Percentiles rank a stretch among this genome's conserved stretches.
Evolutionary conservation across 92 coral and sea anemone species (phyloP).

Genomic region (Chrysogorgia sp.): DNA sequence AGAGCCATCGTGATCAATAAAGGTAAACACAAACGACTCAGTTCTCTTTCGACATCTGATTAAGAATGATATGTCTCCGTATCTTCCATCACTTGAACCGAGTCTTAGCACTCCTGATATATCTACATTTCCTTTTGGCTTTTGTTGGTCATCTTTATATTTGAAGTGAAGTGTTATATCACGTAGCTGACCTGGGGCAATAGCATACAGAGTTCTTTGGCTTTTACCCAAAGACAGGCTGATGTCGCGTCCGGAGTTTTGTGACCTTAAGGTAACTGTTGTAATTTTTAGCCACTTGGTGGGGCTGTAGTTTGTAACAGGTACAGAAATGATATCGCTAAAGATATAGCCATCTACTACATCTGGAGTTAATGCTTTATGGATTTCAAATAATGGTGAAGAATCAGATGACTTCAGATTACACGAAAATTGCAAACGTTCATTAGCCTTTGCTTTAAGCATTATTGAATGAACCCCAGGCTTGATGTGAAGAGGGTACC

Average conservation of each 20-base stretch:
- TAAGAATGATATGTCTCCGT: slow-evolving; percentile 56
- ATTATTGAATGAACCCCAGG: slow-evolving; percentile 84
- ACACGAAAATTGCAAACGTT: slow-evolving; percentile 65
- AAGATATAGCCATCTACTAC: slow-evolving; percentile 84
- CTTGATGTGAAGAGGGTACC: slow-evolving; percentile 77
- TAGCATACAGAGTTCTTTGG: slow-evolving; percentile 51
- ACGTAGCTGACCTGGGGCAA: slow-evolving; percentile 89
- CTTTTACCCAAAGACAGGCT: slow-evolving; percentile 46
- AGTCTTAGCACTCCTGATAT: slow-evolving; percentile 56
- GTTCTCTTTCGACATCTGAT: slow-evolving; percentile 75
- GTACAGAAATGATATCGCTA: slow-evolving; percentile 65
- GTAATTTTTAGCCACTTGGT: slow-evolving; percentile 75
- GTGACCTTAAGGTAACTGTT: slow-evolving; percentile 59
- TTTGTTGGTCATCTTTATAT: slow-evolving; percentile 52
- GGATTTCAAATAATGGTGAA: slow-evolving; percentile 59
- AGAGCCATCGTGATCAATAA: slow-evolving; percentile 94
- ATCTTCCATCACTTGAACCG: slow-evolving; percentile 62
- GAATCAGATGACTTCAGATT: slow-evolving; percentile 57
- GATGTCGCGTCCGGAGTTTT: slow-evolving; percentile 45
- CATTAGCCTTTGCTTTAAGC: slow-evolving; percentile 76
- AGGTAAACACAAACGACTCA: slow-evolving; percentile 90
- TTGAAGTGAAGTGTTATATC: slow-evolving; percentile 63
- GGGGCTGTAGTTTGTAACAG: slow-evolving; percentile 70
- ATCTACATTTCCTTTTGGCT: slow-evolving; percentile 43
- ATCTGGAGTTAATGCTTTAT: slow-evolving; percentile 79